Conservation (phyloP, 2,888 invertebrate species). For the Lamellibrachia satsuma region DNA sequence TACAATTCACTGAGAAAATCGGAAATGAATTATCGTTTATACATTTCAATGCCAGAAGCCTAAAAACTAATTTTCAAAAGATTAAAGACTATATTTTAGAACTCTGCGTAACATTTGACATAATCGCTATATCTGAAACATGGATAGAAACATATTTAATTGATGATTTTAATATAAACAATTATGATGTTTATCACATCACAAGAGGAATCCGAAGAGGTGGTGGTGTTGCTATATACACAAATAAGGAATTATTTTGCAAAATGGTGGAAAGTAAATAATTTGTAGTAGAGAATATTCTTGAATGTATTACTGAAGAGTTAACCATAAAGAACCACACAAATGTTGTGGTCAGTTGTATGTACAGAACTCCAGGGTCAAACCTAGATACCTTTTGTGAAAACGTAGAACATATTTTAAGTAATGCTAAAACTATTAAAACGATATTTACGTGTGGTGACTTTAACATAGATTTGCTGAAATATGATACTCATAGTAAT, state of each 20-base stretch:
- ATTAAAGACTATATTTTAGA: background rate
- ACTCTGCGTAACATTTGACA: background rate
- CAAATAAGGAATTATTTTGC: background rate
- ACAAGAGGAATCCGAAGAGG: background rate
- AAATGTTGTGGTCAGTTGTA: no score
- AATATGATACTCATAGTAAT: background rate
- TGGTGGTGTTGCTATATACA: background rate
- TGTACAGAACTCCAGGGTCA: no score
- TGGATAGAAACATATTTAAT: background rate
- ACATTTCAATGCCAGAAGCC: background rate
- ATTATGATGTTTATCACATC: background rate
- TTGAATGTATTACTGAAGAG: background rate
- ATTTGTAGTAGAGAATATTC: background rate
- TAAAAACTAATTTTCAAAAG: background rate
- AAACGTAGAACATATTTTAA: background rate
- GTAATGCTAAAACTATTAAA: background rate
- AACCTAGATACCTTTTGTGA: background rate
- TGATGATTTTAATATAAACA: background rate
- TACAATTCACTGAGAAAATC: background rate
- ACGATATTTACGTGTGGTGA: background rate
- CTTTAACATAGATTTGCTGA: background rate
- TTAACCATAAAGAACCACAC: conserved; percentile 13
- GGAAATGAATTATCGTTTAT: background rate
- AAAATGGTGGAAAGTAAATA: background rate
- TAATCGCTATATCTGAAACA: background rate